Conservation (phyloP, 2,797 vertebrate species). For the Chaenodraco wilsoni region DNA sequence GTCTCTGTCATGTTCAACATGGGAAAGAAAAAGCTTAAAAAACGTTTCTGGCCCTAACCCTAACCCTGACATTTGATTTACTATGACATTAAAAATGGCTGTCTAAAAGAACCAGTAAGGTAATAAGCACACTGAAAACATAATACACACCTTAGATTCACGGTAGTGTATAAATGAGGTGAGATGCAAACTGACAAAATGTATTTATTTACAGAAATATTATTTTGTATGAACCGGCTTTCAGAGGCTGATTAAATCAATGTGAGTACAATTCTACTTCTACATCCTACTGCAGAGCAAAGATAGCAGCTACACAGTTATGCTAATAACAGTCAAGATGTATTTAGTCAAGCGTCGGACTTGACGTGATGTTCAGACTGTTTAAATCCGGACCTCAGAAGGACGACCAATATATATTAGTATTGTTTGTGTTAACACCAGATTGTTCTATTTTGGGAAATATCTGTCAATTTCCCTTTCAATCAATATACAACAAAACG, state of each 20-base stretch:
- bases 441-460: background rate
- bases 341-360: background rate
- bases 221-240: background rate
- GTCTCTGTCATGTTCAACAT: no score
- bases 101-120: background rate
- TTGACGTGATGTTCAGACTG: constrained; percentile 19
- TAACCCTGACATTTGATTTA: background rate
- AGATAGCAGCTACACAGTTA: constrained; percentile 28
- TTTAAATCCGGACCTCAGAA: constrained; percentile 34
- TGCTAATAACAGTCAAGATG: constrained; percentile 28
- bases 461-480: background rate
- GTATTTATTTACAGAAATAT: background rate
- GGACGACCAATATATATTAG: background rate
- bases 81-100: background rate
- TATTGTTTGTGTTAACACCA: no score
- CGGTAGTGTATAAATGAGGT: background rate
- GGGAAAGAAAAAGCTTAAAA: no score
- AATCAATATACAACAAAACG: background rate
- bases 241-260: background rate
- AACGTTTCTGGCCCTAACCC: no score
- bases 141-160: background rate
- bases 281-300: constrained; percentile 10
- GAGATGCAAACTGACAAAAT: constrained; percentile 6
- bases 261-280: background rate
- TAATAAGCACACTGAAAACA: background rate